Conservation (phyloP, 2,888 invertebrate genomes). For the Griposia aprilina region DNA sequence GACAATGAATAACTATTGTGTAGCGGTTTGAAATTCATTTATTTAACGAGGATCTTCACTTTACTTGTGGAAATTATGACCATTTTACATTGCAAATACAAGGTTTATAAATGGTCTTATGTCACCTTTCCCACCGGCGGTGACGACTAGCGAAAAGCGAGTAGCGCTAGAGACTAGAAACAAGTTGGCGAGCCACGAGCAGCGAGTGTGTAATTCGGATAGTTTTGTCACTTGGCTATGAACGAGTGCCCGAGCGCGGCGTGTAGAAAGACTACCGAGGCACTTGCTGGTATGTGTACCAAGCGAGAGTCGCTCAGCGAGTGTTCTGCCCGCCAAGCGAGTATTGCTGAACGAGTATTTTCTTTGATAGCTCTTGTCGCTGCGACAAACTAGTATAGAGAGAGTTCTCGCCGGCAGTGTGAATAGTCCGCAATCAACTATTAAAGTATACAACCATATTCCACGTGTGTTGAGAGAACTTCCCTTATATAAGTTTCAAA, state of each 20-base stretch:
- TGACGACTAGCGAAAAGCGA: not conserved
- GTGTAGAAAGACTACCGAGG: not conserved
- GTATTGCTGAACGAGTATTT: not conserved
- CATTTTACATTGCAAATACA: not conserved
- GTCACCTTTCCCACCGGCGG: not conserved
- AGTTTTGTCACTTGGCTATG: too few relatives aligned
- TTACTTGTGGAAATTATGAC: not conserved
- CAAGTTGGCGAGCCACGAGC: not conserved
- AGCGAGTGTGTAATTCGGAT: not conserved
- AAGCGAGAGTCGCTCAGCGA: not conserved
- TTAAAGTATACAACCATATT: too few relatives aligned
- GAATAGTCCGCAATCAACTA: too few relatives aligned
- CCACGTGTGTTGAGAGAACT: too few relatives aligned
- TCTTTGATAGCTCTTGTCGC: not conserved
- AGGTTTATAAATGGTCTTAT: not conserved
- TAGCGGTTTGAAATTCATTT: not conserved
- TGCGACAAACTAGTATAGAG: too few relatives aligned
- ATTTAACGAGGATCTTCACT: not conserved
- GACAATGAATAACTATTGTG: conserved; percentile 80
- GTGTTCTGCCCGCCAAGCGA: not conserved
- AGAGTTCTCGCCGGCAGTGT: not conserved
- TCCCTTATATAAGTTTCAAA: too few relatives aligned
- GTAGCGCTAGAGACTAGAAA: not conserved
- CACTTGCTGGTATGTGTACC: not conserved
- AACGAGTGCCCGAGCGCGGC: too few relatives aligned